Evolutionary conservation across 30 jellyfish, hydroid and myxozoan genomes (phyloP), one percentile per base, ranked within the genome.

Genomic region (Cassiopea andromeda): DNA sequence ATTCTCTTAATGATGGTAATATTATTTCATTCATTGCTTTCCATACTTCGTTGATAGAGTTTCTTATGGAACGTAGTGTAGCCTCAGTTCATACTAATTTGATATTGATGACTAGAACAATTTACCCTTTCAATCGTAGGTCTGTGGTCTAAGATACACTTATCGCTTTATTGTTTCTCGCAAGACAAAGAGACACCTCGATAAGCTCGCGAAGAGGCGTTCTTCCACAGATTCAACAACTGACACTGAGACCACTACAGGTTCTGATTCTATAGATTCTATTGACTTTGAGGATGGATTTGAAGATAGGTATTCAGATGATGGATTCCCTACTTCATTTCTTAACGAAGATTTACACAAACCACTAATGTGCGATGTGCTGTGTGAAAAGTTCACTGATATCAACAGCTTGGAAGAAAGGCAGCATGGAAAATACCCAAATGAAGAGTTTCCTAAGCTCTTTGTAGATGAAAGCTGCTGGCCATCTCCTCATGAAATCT

Each of bases 291-390:
- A 54, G 0, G 69, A 48, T 48, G 17, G 44, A 15, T 9, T 19
- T 38, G 85, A 57, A 3, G 71, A 67, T 50, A 44, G 44, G 73
- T 3, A 48, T 1, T 48, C 74, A 16, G 72, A 60, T 6, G 76
- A 78, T 10, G 73, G 75, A 67, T 76, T 89, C 61, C 90, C 90
- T 10, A 77, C 90, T 8, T 78, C 90, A 43, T 87, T 43, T 73
- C 59, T 87, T 44, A 87, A 87, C 45, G 94, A 78, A 13, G 94
- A 87, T 8, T 77, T 60, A 16, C 86, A 85, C 1, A 79, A 69
- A 45, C 50, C 54, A 1, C 7, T 70, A 43, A 7, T 2, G 2
- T 8, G 54, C 16, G 79, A 70, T 43, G 4, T 27, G 17, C 50
- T 70, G 54, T 67, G 64, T 48, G 44, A 69, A 9, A 68, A 10